phyloP scores from a whole-genome alignment of 1,140 invertebrate genomes.

The Augochlora pura region DNA sequence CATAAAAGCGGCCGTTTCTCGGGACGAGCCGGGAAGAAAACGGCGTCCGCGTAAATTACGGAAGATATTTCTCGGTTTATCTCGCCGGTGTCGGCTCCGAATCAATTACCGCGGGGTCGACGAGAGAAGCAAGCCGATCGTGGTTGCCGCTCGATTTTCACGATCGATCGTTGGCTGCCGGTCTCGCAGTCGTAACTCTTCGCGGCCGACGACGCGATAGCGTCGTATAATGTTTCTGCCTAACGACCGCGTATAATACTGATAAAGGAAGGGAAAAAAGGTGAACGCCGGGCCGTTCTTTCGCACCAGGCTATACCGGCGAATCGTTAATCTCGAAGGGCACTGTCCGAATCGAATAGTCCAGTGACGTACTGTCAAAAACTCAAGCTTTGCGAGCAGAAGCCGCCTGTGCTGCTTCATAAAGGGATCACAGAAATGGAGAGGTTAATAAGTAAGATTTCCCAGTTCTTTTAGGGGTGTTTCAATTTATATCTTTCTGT shows the following conservation, averaged over 20 bases:
- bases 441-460: too few species aligned
- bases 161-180: conserved; percentile 10
- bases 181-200: conserved; percentile 13
- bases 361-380: too few species aligned
- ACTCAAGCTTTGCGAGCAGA: too few species aligned
- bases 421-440: too few species aligned
- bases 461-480: too few species aligned
- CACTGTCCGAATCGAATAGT: too few species aligned
- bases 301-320: background rate
- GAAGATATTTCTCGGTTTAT: conserved; percentile 29
- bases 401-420: too few species aligned
- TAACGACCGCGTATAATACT: conserved; percentile 35
- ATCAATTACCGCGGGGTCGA: conserved; percentile 26
- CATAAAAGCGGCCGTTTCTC: conserved; percentile 1
- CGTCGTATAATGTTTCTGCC: conserved; percentile 30
- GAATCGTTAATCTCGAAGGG: conserved; percentile 33
- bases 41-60: conserved; percentile 14
- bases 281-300: conserved; percentile 14
- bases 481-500: too few species aligned
- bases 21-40: background rate
- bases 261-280: conserved; percentile 34
- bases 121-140: background rate
- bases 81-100: conserved; percentile 5
- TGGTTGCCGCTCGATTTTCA: background rate
- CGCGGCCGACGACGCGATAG: background rate